Evolutionary conservation across 2,797 vertebrate species (phyloP).

Genomic region (Clarias fuscus): DNA sequence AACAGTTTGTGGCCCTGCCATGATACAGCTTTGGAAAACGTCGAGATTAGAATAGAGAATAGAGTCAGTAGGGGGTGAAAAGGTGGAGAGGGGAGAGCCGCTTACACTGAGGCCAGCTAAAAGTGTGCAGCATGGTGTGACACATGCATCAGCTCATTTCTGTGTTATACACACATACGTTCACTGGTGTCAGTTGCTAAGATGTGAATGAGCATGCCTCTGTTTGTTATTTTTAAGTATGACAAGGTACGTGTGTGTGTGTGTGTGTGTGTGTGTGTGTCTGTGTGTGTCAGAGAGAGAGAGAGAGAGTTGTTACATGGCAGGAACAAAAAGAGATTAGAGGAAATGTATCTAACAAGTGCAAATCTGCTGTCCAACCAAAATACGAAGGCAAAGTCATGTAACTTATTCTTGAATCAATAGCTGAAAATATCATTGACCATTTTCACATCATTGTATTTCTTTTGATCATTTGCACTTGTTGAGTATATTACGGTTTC

Average conservation of each 20-base stretch:
- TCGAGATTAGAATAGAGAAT: constrained; percentile 28
- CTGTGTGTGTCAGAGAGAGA: background rate
- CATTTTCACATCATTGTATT: constrained; percentile 30
- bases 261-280: constrained; percentile 17
- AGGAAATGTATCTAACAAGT: constrained; percentile 24
- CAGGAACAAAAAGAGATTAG: constrained; percentile 11
- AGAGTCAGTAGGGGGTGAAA: constrained; percentile 38
- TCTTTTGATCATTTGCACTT: constrained; percentile 38
- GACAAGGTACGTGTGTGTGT: background rate
- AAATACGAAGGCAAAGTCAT: background rate
- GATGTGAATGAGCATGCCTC: constrained; percentile 30
- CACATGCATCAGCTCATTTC: constrained; percentile 35
- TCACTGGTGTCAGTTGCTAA: constrained; percentile 15
- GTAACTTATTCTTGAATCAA: background rate
- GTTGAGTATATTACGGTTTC: constrained; percentile 33
- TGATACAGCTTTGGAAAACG: constrained; percentile 24
- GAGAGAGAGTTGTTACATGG: background rate
- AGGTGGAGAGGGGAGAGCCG: constrained; percentile 8
- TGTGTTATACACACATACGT: constrained; percentile 23
- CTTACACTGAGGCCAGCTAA: constrained; percentile 3
- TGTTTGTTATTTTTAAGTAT: constrained; percentile 41
- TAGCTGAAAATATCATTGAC: constrained; percentile 24
- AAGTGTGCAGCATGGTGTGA: constrained; percentile 33
- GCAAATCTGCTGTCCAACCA: constrained; percentile 26
- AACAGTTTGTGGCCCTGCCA: constrained; percentile 39